Conservation (phyloP, 2,113 vertebrate genomes). For the Neogobius melanostomus region DNA sequence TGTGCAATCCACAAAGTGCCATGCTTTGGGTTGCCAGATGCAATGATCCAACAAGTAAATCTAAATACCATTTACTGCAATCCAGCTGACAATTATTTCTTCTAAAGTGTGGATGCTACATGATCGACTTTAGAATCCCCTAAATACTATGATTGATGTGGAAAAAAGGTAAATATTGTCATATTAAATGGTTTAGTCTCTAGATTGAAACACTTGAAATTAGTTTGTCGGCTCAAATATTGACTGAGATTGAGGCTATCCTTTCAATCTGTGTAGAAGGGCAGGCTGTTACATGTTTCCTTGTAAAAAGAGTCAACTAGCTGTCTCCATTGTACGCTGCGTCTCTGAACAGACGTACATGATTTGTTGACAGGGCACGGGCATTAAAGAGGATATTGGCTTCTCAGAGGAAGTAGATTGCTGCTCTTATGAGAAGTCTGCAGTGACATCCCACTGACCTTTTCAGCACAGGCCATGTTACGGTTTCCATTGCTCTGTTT, state of each 20-base stretch:
- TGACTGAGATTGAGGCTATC: constrained; percentile 33
- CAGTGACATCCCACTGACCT: background rate
- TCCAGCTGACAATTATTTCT: no score
- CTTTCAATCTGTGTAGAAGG: constrained; percentile 26
- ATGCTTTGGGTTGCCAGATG: no score
- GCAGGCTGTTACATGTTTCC: background rate
- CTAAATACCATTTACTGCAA: no score
- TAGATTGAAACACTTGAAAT: constrained; percentile 1
- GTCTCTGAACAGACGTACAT: constrained; percentile 28
- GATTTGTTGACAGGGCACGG: constrained; percentile 51
- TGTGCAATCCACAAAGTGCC: no score
- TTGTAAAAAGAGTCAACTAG: constrained; percentile 49
- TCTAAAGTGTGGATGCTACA: no score
- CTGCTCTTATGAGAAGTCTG: constrained; percentile 21
- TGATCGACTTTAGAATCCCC: no score
- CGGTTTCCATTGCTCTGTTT: background rate
- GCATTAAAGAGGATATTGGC: constrained; percentile 57
- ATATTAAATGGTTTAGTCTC: no score
- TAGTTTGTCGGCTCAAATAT: constrained; percentile 58
- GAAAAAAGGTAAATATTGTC: no score
- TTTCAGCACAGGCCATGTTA: background rate
- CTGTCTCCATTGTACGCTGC: constrained; percentile 35
- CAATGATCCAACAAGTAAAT: no score
- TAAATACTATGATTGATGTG: no score
- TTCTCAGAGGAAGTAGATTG: constrained; percentile 27